Base-by-base conservation (phyloP, 2,888 invertebrate species). In the Aelia acuminata region DNA sequence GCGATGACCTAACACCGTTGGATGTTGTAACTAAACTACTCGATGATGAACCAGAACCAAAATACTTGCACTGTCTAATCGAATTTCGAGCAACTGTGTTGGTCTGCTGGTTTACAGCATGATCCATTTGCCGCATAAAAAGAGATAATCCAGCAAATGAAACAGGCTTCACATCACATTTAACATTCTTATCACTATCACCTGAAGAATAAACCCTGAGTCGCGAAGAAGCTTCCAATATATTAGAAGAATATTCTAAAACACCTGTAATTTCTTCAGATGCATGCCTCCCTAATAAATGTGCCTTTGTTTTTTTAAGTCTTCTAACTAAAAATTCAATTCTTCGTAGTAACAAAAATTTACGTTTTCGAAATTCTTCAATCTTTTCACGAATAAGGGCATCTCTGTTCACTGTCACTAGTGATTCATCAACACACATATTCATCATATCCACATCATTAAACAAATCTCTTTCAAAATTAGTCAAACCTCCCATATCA, bases 211-310 rank as follows among this genome's bases (percentile, higher is more conserved):
- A 85, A 48, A 87, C 84, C n/a, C 80, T 53, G 48, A 80, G 88
- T 26, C 89, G 88, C 49, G 89, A 88, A 35, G 88, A 85, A 18
- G 88, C 80, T 35, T 90, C 89, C 26, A 90, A 80, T 22, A 90
- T 57, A 63, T 90, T 89, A 75, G 89, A 90, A 13, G 90, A 84
- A 88, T 90, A 94, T 90, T 96, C 96, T 90, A 96, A 95, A 88
- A 97, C 95, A 10, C 96, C 96, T 39, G 95, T 94, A 20, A 96
- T 94, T 92, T 98, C 97, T 90, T 96, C 95, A 87, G 96, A 95
- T 47, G 95, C 94, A 92, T 97, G 96, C 90, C 95, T 95, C 10
- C 97, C 96, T 92, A 97, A 94, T 53, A 95, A 93, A 87, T 95
- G 94, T 0, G 95, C 94, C 92, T 98, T 97, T 43, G 97, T 92